Evolutionary conservation across 2,888 invertebrate genomes (phyloP), one percentile per base, ranked within the genome.

Genomic region (Molanna angustata): DNA sequence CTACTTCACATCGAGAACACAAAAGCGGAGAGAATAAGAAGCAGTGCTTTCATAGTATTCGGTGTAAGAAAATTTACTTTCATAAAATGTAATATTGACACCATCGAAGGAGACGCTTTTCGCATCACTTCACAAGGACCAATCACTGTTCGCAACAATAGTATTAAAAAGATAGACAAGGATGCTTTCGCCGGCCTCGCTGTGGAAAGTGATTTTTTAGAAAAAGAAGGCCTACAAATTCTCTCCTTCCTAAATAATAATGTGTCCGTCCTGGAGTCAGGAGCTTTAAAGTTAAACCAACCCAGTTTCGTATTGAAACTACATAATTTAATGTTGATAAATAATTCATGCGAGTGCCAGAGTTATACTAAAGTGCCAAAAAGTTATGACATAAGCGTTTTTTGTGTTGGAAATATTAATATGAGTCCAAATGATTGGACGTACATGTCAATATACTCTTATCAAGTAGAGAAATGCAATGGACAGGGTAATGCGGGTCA

Each of bases 31-130:
- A 76, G 74, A 59, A 69, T 90, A 41, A 78, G 80, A 61, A 84
- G 88, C 61, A 81, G 82, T 60, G 85, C 87, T 17, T 86, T 90
- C 70, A 81, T 84, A 61, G 76, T 86, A 58, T 77, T 72, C 62
- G 77, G 79, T 62, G 83, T 85, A 63, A 76, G 76, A 66, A 78
- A 75, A 61, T 80, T 86, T 55, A 74, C 80, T 56, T 76, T 88
- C 62, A 76, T 77, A 55, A 80, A 79, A 66, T 83, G 82, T 61
- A 65, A 67, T 3, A 76, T 86, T 57, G 74, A 75, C 13, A 74
- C 72, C 31, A 65, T 88, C 55, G 83, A 85, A 62, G 80, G 83
- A 4, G 85, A 86, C 61, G 81, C 81, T 2, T 86, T 87, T 63
- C 80, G 79, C 61, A 72, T 86, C 31, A 70, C 68, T 11, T 77